A percentile compares a stretch with the other conserved stretches of the same genome.
phyloP scores from a whole-genome alignment of 2,797 vertebrate genomes.

The Lacerta agilis region DNA sequence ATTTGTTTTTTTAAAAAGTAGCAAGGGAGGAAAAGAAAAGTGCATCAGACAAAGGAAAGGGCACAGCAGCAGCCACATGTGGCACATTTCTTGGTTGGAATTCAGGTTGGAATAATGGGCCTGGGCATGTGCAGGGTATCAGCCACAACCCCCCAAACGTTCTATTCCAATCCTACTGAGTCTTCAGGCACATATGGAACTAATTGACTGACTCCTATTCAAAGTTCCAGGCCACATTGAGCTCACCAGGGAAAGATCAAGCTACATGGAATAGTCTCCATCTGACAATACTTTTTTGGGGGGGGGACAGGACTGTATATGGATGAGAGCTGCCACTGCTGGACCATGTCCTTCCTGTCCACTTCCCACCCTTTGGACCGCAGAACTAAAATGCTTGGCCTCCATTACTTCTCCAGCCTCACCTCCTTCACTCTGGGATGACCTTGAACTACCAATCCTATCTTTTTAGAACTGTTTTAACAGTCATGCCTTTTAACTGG shows the following conservation, averaged over 20 bases:
- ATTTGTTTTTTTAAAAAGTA: background rate
- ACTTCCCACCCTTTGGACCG: too few species aligned
- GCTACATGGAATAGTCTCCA: background rate
- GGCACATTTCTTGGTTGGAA: background rate
- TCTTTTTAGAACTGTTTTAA: background rate
- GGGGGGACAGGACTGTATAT: too few species aligned
- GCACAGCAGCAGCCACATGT: too few species aligned
- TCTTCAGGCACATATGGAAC: background rate
- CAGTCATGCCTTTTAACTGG: too few species aligned
- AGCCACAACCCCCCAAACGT: background rate
- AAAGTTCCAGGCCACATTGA: background rate
- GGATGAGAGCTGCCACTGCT: background rate
- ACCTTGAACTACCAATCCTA: background rate
- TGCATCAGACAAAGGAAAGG: too few species aligned
- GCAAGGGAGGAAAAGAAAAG: too few species aligned
- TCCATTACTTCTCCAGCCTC: too few species aligned
- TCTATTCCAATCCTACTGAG: background rate
- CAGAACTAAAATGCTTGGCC: background rate
- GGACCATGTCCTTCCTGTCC: background rate
- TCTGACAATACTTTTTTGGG: background rate
- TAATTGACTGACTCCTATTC: too few species aligned
- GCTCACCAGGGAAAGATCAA: background rate
- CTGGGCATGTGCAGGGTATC: background rate
- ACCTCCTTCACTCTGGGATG: background rate
- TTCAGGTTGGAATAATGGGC: too few species aligned